A percentile compares a stretch with the other conserved stretches of the same genome.
Conservation (phyloP, 2,113 vertebrate genomes). For the Euleptes europaea region DNA sequence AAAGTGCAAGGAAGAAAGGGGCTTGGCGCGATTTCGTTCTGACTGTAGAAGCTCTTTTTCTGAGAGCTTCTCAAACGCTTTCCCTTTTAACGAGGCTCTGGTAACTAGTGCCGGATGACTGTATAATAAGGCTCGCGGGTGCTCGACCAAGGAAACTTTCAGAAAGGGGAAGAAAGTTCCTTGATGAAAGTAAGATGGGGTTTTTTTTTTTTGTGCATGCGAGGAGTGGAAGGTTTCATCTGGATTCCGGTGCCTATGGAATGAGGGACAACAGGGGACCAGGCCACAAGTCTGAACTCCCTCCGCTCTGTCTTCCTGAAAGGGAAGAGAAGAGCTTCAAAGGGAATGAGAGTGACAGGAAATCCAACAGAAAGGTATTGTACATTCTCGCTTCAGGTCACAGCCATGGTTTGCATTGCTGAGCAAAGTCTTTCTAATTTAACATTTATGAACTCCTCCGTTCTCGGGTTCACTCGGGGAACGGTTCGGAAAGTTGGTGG, state of each 20-base stretch:
- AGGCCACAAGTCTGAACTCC: constrained; percentile 67
- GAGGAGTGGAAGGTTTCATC: constrained; percentile 46
- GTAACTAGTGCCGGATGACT: constrained; percentile 49
- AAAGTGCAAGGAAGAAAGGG: constrained; percentile 74
- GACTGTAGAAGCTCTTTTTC: constrained; percentile 57
- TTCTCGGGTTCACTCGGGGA: constrained; percentile 49
- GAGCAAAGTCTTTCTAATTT: constrained; percentile 73
- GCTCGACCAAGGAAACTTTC: constrained; percentile 64
- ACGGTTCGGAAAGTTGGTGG: constrained; percentile 30
- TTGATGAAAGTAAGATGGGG: constrained; percentile 71
- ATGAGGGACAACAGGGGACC: constrained; percentile 68
- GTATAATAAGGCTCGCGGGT: constrained; percentile 62
- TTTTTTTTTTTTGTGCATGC: constrained; percentile 27
- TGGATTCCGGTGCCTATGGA: constrained; percentile 68
- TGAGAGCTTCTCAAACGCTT: constrained; percentile 49
- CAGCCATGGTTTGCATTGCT: constrained; percentile 69
- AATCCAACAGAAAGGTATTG: constrained; percentile 70
- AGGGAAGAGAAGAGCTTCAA: constrained; percentile 76
- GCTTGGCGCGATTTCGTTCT: constrained; percentile 54
- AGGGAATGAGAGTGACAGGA: constrained; percentile 77
- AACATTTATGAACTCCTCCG: constrained; percentile 74
- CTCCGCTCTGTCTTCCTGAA: constrained; percentile 64
- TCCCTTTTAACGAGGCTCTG: constrained; percentile 42
- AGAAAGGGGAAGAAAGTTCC: constrained; percentile 67
- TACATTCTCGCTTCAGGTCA: constrained; percentile 73